Conservation (phyloP, 2,113 vertebrate species). For the Sebastes fasciatus region DNA sequence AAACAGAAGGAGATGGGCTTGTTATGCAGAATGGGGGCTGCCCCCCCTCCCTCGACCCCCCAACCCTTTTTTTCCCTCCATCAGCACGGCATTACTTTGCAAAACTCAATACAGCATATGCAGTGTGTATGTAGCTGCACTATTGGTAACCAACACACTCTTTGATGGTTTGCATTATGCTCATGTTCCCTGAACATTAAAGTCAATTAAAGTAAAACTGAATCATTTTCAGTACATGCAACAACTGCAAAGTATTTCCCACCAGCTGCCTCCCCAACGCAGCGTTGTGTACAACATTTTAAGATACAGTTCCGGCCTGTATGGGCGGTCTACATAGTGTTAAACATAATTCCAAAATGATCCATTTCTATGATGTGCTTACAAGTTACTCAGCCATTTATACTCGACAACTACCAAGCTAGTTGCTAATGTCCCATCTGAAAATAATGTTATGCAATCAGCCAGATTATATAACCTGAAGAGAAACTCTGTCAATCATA, state of each 20-base stretch:
- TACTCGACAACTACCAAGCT: background rate
- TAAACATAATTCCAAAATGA: background rate
- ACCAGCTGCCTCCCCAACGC: background rate
- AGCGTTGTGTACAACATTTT: background rate
- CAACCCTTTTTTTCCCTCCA: conserved; percentile 78
- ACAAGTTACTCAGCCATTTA: background rate
- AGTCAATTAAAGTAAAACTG: background rate
- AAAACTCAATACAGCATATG: conserved; percentile 46
- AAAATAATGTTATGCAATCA: background rate
- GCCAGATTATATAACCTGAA: background rate
- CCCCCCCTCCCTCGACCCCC: background rate
- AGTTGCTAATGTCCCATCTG: background rate
- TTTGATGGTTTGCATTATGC: background rate
- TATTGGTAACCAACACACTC: background rate
- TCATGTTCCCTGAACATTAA: background rate
- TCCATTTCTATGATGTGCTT: background rate
- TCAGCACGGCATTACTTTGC: conserved; percentile 81
- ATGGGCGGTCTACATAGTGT: background rate
- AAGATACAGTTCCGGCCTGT: too few species aligned
- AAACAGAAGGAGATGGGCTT: conserved; percentile 52
- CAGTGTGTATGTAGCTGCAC: background rate
- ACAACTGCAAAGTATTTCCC: background rate
- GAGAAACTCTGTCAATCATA: background rate
- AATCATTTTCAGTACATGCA: background rate
- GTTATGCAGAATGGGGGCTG: conserved; percentile 53